Conservation (phyloP, 2,888 invertebrate species). For the Anarsia innoxiella region DNA sequence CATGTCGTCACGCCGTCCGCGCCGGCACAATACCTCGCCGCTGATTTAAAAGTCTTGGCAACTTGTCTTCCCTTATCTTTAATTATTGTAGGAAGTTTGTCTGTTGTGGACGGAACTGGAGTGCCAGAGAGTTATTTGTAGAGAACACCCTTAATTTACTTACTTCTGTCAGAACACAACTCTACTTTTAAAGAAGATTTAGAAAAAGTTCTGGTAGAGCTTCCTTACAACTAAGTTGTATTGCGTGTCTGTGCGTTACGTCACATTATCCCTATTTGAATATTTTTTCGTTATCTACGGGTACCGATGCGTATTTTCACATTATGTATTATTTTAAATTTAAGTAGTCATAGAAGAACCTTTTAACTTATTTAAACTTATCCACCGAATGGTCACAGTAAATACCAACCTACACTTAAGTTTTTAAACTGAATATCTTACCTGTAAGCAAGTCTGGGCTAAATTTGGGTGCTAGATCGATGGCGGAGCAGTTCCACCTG, state of each 20-base stretch:
- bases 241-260: too few species aligned
- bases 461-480: slow-evolving; percentile 81
- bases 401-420: too few species aligned
- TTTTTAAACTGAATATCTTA: slow-evolving; percentile 52
- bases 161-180: too few species aligned
- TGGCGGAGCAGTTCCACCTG: slow-evolving; percentile 89
- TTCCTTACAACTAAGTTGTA: too few species aligned
- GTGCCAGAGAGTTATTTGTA: slow-evolving; percentile 16
- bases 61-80: slow-evolving; percentile 55
- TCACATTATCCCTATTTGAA: too few species aligned
- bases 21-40: slow-evolving; percentile 44
- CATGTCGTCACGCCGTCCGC: slow-evolving; percentile 53
- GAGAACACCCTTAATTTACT: slow-evolving; percentile 10
- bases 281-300: too few species aligned
- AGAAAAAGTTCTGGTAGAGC: too few species aligned
- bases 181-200: too few species aligned
- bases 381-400: too few species aligned
- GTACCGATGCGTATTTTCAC: too few species aligned
- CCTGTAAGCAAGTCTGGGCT: slow-evolving; percentile 87
- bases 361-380: too few species aligned
- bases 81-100: slow-evolving; percentile 48
- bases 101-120: slow-evolving; percentile 32
- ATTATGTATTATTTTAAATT: not conserved
- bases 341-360: too few species aligned
- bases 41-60: slow-evolving; percentile 53